These are phyloP conservation scores for Cepaea nemoralis DNA, from an alignment of 1,140 invertebrate species.

Conservation along the genomic window DNA sequence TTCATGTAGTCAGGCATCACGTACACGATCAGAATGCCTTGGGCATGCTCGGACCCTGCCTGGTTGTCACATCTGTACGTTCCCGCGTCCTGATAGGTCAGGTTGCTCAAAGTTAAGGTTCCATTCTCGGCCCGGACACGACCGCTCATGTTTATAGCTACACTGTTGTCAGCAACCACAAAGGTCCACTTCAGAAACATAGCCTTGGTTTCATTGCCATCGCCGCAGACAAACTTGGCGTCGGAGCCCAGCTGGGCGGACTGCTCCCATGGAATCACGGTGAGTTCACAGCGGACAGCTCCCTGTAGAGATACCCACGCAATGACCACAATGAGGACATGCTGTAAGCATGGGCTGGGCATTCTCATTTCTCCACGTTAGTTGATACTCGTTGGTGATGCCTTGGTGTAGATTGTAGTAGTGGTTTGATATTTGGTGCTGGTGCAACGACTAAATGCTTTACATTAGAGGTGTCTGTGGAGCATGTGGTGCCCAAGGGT, in stretches of 20 bases:
- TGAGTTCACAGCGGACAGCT: neutral
- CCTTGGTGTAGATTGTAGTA: too few species aligned
- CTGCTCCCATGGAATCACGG: neutral
- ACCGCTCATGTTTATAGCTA: neutral
- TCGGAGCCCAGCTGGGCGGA: neutral
- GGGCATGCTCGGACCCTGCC: neutral
- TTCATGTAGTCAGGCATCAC: slow-evolving; percentile 22
- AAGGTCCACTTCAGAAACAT: neutral
- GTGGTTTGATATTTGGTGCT: too few species aligned
- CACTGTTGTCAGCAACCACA: neutral
- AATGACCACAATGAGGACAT: neutral
- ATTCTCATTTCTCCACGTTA: neutral
- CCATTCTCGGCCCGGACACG: neutral
- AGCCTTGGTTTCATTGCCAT: neutral
- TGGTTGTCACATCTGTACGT: neutral
- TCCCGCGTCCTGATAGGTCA: neutral
- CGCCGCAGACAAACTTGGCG: slow-evolving; percentile 1
- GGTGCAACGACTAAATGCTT: too few species aligned
- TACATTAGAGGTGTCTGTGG: too few species aligned
- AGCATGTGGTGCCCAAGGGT: too few species aligned
- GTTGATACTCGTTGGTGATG: too few species aligned
- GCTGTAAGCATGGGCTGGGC: neutral
- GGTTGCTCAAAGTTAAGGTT: neutral
- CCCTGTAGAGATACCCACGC: neutral
- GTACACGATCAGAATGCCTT: slow-evolving; percentile 14